Evolutionary conservation across 2,888 invertebrate species (phyloP).

Genomic region (Ophion costatus): DNA sequence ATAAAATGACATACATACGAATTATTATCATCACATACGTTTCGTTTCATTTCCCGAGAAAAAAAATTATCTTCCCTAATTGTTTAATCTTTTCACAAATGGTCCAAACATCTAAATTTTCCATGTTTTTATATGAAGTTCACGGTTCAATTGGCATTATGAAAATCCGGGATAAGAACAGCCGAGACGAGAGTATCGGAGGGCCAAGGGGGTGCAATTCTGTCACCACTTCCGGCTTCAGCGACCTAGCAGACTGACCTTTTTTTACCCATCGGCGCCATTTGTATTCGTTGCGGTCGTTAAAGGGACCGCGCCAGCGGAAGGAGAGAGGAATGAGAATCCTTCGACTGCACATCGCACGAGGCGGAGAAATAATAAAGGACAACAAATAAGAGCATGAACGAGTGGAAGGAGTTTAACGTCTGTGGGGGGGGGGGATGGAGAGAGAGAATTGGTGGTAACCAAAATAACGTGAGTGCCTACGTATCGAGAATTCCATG

Average conservation of each 20-base stretch:
- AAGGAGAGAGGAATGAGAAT: conserved; percentile 10
- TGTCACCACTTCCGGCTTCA: conserved; percentile 47
- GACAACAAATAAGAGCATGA: background rate
- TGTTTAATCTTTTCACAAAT: too few relatives aligned
- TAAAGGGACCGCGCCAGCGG: conserved; percentile 4
- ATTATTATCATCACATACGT: too few relatives aligned
- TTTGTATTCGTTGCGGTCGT: conserved; percentile 58
- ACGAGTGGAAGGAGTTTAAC: background rate
- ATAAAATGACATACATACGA: too few relatives aligned
- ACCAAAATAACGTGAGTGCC: conserved; percentile 8
- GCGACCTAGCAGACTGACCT: conserved; percentile 32
- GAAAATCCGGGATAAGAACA: too few relatives aligned
- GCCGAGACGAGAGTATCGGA: too few relatives aligned
- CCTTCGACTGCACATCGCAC: background rate
- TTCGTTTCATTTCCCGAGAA: too few relatives aligned
- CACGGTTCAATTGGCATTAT: too few relatives aligned
- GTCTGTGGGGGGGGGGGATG: too few relatives aligned
- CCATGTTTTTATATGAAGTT: too few relatives aligned
- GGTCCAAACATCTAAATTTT: too few relatives aligned
- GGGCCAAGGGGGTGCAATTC: conserved; percentile 11
- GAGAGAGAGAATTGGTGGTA: conserved; percentile 14
- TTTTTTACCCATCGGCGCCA: conserved; percentile 48
- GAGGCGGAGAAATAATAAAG: conserved; percentile 8
- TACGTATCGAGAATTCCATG: conserved; percentile 14
- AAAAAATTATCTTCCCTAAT: too few relatives aligned